These are phyloP conservation scores for Numida meleagris DNA, from an alignment of 2,113 vertebrate genomes.

Conservation along the genomic window DNA sequence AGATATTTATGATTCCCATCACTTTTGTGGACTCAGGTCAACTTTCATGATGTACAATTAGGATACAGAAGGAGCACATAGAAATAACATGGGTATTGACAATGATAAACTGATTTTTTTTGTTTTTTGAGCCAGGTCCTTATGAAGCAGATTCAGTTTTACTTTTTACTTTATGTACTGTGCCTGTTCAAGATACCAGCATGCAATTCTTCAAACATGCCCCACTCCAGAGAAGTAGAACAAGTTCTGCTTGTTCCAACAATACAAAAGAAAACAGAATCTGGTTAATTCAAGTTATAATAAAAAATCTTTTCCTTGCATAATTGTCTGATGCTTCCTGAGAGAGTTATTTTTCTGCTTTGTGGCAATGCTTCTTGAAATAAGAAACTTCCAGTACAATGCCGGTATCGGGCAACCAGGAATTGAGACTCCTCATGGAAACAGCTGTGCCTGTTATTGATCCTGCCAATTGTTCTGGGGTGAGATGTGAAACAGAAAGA, in stretches of 20 bases:
- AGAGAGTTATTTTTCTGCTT: neutral
- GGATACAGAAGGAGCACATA: neutral
- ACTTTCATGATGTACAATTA: neutral
- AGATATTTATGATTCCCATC: neutral
- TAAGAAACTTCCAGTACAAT: neutral
- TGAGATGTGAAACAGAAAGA: constrained; percentile 11
- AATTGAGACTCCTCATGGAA: neutral
- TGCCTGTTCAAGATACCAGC: fast-evolving
- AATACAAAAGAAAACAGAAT: neutral
- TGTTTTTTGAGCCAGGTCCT: neutral
- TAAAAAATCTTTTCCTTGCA: neutral
- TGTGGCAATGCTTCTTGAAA: neutral
- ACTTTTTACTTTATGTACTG: neutral
- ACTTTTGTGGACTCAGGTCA: neutral
- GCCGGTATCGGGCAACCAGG: neutral
- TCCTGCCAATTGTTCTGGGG: neutral
- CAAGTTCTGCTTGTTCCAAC: neutral
- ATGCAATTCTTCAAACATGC: neutral
- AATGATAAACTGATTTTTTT: neutral
- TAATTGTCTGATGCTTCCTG: neutral
- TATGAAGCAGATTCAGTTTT: neutral
- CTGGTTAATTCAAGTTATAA: neutral
- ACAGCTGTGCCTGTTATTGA: neutral
- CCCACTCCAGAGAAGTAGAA: neutral
- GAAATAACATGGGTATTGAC: neutral